These are phyloP conservation scores for Rhineura floridana DNA, from an alignment of 2,113 vertebrate genomes.

Conservation along the genomic window DNA sequence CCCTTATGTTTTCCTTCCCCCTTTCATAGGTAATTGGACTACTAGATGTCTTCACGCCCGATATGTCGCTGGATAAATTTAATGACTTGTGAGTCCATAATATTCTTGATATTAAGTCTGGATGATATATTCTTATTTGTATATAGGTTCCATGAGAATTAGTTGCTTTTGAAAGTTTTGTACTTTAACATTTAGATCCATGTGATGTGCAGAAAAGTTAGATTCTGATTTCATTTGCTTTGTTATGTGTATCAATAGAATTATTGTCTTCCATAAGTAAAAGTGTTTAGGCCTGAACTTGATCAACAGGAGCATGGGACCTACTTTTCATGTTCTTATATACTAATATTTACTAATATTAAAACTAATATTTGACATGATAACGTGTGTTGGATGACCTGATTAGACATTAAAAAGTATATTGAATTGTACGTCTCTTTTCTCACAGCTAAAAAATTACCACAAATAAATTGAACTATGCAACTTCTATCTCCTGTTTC, in stretches of 20 bases:
- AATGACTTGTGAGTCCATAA: slow-evolving; percentile 91
- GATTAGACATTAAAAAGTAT: not conserved
- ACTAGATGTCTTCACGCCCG: slow-evolving; percentile 93
- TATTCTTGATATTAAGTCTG: not conserved
- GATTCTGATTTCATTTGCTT: not conserved
- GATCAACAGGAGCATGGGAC: not conserved
- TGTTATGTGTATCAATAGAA: not conserved
- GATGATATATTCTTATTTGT: not conserved
- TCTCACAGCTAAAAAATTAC: not conserved
- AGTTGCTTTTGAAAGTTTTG: not conserved
- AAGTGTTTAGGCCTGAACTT: not conserved
- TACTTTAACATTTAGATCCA: not conserved
- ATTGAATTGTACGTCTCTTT: too few relatives aligned
- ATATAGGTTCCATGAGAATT: not conserved
- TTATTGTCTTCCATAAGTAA: not conserved
- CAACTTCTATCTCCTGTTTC: not conserved
- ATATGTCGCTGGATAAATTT: slow-evolving; percentile 89
- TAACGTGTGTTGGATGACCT: not conserved
- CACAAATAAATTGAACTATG: not conserved
- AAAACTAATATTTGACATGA: not conserved
- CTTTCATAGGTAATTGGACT: slow-evolving; percentile 91
- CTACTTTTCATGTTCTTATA: not conserved
- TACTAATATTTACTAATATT: too few relatives aligned
- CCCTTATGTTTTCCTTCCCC: not conserved
- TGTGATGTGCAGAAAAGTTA: not conserved